Conservation (phyloP, 2,113 vertebrate species). For the Pangasianodon gigas region DNA sequence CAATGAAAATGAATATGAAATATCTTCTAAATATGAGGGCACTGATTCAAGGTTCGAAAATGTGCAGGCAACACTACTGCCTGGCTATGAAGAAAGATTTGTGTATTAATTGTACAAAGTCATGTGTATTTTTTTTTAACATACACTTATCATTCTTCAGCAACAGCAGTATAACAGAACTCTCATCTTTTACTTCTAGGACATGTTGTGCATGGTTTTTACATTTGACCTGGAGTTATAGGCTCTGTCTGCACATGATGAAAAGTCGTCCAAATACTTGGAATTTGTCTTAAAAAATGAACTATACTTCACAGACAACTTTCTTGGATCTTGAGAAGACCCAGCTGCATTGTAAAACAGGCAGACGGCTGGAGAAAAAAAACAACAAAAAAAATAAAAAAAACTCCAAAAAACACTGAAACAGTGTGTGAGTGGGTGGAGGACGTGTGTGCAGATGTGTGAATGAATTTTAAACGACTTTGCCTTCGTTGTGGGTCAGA, state of each 20-base stretch:
- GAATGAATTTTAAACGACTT: conserved; percentile 36
- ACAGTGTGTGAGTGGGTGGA: conserved; percentile 20
- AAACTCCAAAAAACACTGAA: not conserved
- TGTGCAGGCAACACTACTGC: not conserved
- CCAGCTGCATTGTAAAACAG: conserved; percentile 49
- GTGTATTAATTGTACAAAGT: not conserved
- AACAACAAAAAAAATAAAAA: not conserved
- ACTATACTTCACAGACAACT: conserved; percentile 36
- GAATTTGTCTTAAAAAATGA: conserved; percentile 27
- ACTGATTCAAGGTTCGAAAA: not conserved
- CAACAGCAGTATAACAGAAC: not conserved
- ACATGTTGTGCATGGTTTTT: not conserved
- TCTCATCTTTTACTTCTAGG: not conserved
- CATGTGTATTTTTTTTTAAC: not conserved
- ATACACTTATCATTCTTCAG: not conserved
- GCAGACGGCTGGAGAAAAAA: conserved; percentile 32
- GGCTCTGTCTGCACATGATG: not conserved
- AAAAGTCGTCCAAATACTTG: conserved; percentile 13
- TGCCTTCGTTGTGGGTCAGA: conserved; percentile 2
- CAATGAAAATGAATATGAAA: not conserved
- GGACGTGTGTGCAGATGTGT: conserved; percentile 39
- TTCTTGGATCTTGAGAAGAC: conserved; percentile 43
- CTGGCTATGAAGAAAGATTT: not conserved
- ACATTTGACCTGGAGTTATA: conserved; percentile 11
- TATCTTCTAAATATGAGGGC: not conserved